A percentile compares a stretch with the other conserved stretches of the same genome.
Conservation (phyloP, 2,888 invertebrate species). For the Sthenelais limicola region DNA sequence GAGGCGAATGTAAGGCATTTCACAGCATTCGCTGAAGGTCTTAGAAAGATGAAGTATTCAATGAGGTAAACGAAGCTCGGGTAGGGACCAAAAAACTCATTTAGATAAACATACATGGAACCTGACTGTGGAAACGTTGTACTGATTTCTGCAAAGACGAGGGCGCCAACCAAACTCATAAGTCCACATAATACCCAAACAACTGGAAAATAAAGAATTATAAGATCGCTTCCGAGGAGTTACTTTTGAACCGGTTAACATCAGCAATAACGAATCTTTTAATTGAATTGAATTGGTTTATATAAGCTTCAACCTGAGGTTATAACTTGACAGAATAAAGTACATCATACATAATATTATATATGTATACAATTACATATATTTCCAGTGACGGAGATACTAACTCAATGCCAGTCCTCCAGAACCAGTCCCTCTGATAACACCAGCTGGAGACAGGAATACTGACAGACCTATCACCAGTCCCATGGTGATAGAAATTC, state of each 20-base stretch:
- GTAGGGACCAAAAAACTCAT: constrained; percentile 9
- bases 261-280: too few species aligned
- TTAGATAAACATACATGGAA: constrained; percentile 28
- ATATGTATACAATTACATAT: too few species aligned
- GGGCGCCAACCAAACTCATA: constrained; percentile 22
- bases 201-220: too few species aligned
- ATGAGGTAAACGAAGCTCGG: constrained; percentile 12
- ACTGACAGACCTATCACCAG: constrained; percentile 4
- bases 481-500: constrained; percentile 14
- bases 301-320: too few species aligned
- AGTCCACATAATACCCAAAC: constrained; percentile 27
- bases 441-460: constrained; percentile 15
- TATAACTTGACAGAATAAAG: too few species aligned
- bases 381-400: too few species aligned
- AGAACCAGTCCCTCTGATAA: neutral
- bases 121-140: constrained; percentile 30
- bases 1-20: constrained; percentile 29
- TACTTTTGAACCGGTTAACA: too few species aligned
- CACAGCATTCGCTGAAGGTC: constrained; percentile 27
- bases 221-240: too few species aligned
- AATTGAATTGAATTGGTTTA: too few species aligned
- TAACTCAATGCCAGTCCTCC: constrained; percentile 7
- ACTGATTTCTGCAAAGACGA: constrained; percentile 30
- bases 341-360: too few species aligned
- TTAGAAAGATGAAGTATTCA: constrained; percentile 10